A percentile compares a stretch with the other conserved stretches of the same genome.
These are phyloP conservation scores for Benthosema pterotum DNA, from an alignment of 2,797 vertebrate species.

Conservation along the genomic window DNA sequence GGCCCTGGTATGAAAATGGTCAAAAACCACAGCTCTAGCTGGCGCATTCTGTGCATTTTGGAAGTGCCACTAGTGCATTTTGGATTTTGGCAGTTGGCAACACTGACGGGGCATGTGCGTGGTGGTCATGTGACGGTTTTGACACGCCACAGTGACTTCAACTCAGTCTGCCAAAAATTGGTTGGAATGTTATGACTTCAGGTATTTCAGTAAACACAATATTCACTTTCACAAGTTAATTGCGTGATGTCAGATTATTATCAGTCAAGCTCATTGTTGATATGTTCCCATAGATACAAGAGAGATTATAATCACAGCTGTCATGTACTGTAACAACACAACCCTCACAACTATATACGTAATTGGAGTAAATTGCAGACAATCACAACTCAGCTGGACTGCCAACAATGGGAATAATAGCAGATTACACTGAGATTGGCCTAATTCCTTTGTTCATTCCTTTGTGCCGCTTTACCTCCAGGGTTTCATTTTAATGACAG, in stretches of 20 bases:
- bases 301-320: constrained; percentile 23
- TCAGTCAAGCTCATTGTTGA: constrained; percentile 39
- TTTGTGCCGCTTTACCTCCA: constrained; percentile 50
- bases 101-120: no score
- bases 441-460: constrained; percentile 26
- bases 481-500: constrained; percentile 44
- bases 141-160: constrained; percentile 21
- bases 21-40: no score
- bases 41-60: no score
- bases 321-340: constrained; percentile 5
- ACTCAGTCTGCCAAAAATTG: constrained; percentile 9
- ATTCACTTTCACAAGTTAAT: constrained; percentile 9
- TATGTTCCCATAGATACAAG: constrained; percentile 38
- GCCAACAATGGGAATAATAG: constrained; percentile 26
- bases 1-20: no score
- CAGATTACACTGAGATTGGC: constrained; percentile 12
- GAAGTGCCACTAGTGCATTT: no score
- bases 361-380: constrained; percentile 51
- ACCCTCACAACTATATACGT: constrained; percentile 47
- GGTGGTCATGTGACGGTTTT: constrained; percentile 33
- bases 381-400: constrained; percentile 33
- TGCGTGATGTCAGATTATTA: neutral
- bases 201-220: constrained; percentile 13
- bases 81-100: no score
- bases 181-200: constrained; percentile 14